phyloP scores from a whole-genome alignment of 2,888 invertebrate genomes.

The Melieria omissa region DNA sequence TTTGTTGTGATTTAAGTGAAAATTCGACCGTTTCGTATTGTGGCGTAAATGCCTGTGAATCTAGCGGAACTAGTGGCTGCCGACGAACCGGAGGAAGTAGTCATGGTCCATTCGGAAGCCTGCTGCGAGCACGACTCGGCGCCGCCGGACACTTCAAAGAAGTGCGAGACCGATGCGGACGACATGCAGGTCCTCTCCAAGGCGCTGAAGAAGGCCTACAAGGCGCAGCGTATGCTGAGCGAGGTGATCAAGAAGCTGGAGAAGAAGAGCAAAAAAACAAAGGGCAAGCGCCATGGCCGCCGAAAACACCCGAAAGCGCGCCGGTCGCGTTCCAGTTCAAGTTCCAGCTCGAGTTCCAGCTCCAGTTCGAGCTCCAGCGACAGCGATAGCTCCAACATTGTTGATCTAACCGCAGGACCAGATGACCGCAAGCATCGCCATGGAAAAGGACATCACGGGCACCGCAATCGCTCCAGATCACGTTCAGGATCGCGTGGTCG shows the following conservation, averaged over 20 bases:
- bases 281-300: neutral
- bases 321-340: neutral
- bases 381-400: conserved; percentile 4
- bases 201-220: conserved; percentile 19
- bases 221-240: conserved; percentile 19
- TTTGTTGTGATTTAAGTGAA: too few relatives aligned
- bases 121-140: neutral
- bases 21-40: too few relatives aligned
- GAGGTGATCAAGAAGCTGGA: conserved; percentile 13
- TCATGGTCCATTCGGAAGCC: conserved; percentile 7
- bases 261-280: neutral
- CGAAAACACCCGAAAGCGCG: neutral
- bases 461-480: conserved; percentile 12
- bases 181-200: conserved; percentile 10
- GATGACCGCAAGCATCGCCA: neutral
- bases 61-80: too few relatives aligned
- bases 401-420: neutral
- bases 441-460: conserved; percentile 9
- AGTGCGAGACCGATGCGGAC: neutral
- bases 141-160: neutral
- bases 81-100: neutral
- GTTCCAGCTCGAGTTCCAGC: neutral
- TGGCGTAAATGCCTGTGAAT: too few relatives aligned
- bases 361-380: conserved; percentile 18
- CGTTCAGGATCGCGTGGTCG: conserved; percentile 9